A percentile compares a stretch with the other conserved stretches of the same genome.
Conservation (phyloP, 2,797 vertebrate species). For the Hypotaenidia philippensis region DNA sequence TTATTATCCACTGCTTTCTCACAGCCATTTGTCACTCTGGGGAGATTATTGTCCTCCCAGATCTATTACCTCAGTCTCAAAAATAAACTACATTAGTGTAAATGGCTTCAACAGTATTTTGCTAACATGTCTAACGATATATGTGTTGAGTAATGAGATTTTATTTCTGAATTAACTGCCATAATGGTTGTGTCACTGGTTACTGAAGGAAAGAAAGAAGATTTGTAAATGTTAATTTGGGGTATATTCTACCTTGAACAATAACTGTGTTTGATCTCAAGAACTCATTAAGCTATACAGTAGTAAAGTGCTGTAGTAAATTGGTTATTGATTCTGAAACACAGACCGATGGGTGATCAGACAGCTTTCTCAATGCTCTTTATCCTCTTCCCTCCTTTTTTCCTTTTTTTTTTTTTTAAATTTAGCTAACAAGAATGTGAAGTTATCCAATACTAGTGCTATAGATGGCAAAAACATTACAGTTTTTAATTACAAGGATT, state of each 20-base stretch:
- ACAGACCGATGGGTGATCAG: neutral
- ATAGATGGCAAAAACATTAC: neutral
- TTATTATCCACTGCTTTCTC: slow-evolving; percentile 1
- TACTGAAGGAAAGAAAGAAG: neutral
- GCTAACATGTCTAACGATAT: neutral
- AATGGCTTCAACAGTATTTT: neutral
- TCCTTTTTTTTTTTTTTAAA: too few species aligned
- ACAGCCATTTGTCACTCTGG: neutral
- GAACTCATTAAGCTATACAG: neutral
- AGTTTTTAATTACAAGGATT: neutral
- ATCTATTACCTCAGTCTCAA: neutral
- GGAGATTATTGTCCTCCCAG: neutral
- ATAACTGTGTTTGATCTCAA: neutral
- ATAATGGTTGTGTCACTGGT: neutral
- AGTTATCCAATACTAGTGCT: neutral
- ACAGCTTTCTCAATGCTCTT: neutral
- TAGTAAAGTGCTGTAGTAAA: slow-evolving; percentile 16
- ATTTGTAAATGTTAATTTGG: neutral
- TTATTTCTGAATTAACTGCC: slow-evolving; percentile 10
- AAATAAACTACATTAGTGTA: neutral
- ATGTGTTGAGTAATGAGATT: neutral
- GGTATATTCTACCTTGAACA: neutral
- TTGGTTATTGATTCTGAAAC: slow-evolving; percentile 36
- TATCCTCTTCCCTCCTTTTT: neutral
- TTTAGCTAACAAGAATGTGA: neutral